These are phyloP conservation scores for Malurus elegans DNA, from an alignment of 2,113 vertebrate genomes.

Conservation along the genomic window DNA sequence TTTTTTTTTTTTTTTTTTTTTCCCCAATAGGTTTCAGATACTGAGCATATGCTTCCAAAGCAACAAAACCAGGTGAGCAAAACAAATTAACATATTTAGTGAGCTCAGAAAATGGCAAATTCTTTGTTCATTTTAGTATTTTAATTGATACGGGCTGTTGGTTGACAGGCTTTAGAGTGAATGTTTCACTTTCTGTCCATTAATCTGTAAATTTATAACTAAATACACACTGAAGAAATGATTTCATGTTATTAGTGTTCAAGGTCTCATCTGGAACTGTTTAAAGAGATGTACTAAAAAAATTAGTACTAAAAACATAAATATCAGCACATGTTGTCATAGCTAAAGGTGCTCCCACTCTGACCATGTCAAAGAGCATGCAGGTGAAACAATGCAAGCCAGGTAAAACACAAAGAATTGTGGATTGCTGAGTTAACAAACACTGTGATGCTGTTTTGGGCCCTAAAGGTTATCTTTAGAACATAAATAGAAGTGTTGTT, in stretches of 20 bases:
- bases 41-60: slow-evolving; percentile 1
- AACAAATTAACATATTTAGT: slow-evolving; percentile 20
- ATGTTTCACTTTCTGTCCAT: neutral
- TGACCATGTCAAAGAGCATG: neutral
- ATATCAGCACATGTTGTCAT: neutral
- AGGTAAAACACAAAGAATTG: neutral
- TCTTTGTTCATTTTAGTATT: neutral
- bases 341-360: neutral
- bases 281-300: neutral
- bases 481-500: neutral
- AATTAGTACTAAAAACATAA: neutral
- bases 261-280: neutral
- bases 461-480: neutral
- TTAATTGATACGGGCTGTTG: neutral
- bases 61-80: slow-evolving; percentile 41
- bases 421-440: neutral
- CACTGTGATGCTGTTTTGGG: neutral
- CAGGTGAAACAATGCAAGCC: neutral
- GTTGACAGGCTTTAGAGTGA: neutral
- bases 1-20: neutral
- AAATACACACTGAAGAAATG: neutral
- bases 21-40: neutral
- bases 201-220: neutral
- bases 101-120: neutral
- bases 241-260: neutral